A percentile compares a stretch with the other conserved stretches of the same genome.
phyloP scores from a whole-genome alignment of 2,888 invertebrate species.

The Euplagia quadripunctaria region DNA sequence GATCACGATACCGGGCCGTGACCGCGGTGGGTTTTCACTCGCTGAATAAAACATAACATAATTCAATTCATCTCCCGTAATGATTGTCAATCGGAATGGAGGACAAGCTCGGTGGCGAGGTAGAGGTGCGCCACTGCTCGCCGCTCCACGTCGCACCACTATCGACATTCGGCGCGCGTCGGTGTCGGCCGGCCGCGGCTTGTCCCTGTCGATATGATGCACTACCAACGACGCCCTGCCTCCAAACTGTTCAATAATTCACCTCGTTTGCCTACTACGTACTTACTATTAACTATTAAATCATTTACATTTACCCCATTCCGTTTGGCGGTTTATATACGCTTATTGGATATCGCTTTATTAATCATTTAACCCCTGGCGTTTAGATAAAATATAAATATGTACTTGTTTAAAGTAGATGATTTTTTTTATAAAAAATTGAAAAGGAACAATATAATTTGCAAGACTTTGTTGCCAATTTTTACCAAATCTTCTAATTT shows the following conservation, averaged over 20 bases:
- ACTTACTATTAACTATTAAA: slow-evolving; percentile 7
- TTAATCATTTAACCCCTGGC: not conserved
- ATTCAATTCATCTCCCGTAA: slow-evolving; percentile 39
- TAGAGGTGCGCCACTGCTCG: slow-evolving; percentile 14
- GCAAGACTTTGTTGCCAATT: too few species aligned
- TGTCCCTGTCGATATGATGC: slow-evolving; percentile 21
- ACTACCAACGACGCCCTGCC: slow-evolving; percentile 1
- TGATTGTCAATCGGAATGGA: slow-evolving; percentile 40
- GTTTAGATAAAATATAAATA: too few species aligned
- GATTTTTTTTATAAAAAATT: too few species aligned
- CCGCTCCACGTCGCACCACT: not conserved
- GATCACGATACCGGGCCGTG: not conserved
- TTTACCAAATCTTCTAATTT: too few species aligned
- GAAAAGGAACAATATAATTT: too few species aligned
- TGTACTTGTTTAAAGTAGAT: too few species aligned
- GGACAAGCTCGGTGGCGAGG: slow-evolving; percentile 14
- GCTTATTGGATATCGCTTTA: not conserved
- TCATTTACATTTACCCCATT: not conserved
- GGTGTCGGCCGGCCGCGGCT: slow-evolving; percentile 16
- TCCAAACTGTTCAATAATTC: slow-evolving; percentile 33
- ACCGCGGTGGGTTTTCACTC: slow-evolving; percentile 4
- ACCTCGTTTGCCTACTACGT: slow-evolving; percentile 21
- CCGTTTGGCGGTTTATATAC: not conserved
- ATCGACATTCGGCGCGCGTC: slow-evolving; percentile 21
- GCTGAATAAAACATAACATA: slow-evolving; percentile 41